Evolutionary conservation across 2,113 vertebrate genomes (phyloP).

Genomic region (Polyodon spathula): DNA sequence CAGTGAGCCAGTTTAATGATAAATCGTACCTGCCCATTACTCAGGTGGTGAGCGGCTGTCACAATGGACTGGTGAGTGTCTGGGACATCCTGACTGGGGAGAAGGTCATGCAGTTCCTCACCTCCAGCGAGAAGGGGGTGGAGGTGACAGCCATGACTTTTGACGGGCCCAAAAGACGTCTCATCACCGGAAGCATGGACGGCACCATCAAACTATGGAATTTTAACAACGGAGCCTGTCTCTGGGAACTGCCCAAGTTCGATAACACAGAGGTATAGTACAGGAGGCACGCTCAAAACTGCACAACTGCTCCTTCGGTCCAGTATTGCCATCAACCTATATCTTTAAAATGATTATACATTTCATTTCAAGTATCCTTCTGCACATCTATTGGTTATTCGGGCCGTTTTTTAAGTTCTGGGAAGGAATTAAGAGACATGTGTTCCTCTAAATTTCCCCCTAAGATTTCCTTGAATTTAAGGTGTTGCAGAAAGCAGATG

Average conservation of each 20-base stretch:
- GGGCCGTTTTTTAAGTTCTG: too few relatives aligned
- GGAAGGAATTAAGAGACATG: too few relatives aligned
- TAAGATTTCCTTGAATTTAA: too few relatives aligned
- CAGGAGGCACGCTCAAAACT: neutral
- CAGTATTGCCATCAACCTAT: too few relatives aligned
- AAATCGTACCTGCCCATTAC: too few relatives aligned
- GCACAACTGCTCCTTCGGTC: too few relatives aligned
- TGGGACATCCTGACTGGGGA: constrained; percentile 39
- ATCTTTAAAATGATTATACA: too few relatives aligned
- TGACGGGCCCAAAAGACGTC: constrained; percentile 32
- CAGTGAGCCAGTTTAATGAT: too few relatives aligned
- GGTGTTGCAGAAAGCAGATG: too few relatives aligned
- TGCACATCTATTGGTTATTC: too few relatives aligned
- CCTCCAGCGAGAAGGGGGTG: neutral
- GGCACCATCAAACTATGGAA: constrained; percentile 44
- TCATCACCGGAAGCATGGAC: constrained; percentile 38
- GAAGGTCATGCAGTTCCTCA: constrained; percentile 35
- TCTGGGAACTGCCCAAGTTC: constrained; percentile 30
- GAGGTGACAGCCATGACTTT: constrained; percentile 47
- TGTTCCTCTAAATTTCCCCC: too few relatives aligned
- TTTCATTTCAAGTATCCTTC: too few relatives aligned
- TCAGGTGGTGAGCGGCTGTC: constrained; percentile 45
- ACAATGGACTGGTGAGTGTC: constrained; percentile 28
- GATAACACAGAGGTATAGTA: constrained; percentile 34
- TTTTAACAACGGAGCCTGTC: constrained; percentile 34